Evolutionary conservation across 2,888 invertebrate species (phyloP).

Genomic region (Corbicula japonica): DNA sequence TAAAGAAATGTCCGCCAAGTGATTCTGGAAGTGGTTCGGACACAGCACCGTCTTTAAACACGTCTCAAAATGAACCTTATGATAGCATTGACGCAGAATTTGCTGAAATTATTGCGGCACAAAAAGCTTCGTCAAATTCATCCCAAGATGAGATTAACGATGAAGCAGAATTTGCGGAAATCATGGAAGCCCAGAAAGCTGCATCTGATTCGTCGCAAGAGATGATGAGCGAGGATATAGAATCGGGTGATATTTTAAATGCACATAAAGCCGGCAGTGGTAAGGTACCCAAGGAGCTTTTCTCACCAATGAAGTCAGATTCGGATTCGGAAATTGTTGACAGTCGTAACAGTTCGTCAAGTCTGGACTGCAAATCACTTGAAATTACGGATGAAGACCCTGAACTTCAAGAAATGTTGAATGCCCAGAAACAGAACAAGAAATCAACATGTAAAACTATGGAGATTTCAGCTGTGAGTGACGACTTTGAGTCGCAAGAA

Average conservation of each 20-base stretch:
- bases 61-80: conserved; percentile 27
- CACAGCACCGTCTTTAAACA: conserved; percentile 32
- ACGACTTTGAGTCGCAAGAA: conserved; percentile 58
- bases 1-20: conserved; percentile 37
- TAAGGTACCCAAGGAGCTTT: background rate
- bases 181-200: conserved; percentile 62
- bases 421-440: conserved; percentile 57
- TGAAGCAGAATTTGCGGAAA: conserved; percentile 60
- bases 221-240: too few species aligned
- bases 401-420: conserved; percentile 65
- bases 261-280: too few species aligned
- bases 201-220: too few species aligned
- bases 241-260: too few species aligned
- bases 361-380: conserved; percentile 56
- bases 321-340: conserved; percentile 24
- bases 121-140: too few species aligned
- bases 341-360: conserved; percentile 44
- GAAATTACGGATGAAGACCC: conserved; percentile 65
- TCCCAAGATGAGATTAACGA: too few species aligned
- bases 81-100: conserved; percentile 57
- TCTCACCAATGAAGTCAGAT: conserved; percentile 29
- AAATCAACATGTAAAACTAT: conserved; percentile 20
- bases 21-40: conserved; percentile 36
- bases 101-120: conserved; percentile 60
- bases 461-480: conserved; percentile 51